These are phyloP conservation scores for Benthosema pterotum DNA, from an alignment of 2,797 vertebrate species.

Conservation along the genomic window DNA sequence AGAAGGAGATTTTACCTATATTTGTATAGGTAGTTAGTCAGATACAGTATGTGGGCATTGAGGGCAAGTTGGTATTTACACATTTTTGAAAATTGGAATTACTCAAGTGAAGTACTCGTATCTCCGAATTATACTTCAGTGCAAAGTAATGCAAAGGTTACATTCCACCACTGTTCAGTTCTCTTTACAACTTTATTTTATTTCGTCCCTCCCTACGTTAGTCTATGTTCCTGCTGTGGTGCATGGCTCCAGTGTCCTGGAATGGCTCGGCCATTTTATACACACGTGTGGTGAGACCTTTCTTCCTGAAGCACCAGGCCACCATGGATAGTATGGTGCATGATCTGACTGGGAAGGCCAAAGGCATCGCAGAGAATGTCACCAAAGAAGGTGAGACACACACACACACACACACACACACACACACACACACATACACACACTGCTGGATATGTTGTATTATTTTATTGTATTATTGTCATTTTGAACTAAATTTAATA, in stretches of 20 bases:
- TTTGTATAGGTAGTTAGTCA: no score
- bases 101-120: no score
- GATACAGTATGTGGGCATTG: no score
- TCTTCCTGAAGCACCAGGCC: constrained; percentile 88
- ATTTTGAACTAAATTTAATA: no score
- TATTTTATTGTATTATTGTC: not conserved
- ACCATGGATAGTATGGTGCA: constrained; percentile 83
- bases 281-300: constrained; percentile 83
- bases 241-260: constrained; percentile 92
- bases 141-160: no score
- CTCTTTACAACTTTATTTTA: not conserved
- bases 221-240: constrained; percentile 96
- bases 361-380: constrained; percentile 75
- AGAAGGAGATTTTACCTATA: no score
- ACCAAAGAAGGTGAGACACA: constrained; percentile 84
- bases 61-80: no score
- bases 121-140: no score
- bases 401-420: constrained; percentile 38
- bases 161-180: no score
- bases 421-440: constrained; percentile 13
- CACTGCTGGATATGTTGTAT: no score
- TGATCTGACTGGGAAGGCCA: constrained; percentile 80
- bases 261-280: constrained; percentile 92
- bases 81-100: no score
- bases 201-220: constrained; percentile 56